Percentiles rank a stretch among this genome's conserved stretches.
These are phyloP conservation scores for Cosmia trapezina DNA, from an alignment of 2,888 invertebrate species.

Conservation along the genomic window DNA sequence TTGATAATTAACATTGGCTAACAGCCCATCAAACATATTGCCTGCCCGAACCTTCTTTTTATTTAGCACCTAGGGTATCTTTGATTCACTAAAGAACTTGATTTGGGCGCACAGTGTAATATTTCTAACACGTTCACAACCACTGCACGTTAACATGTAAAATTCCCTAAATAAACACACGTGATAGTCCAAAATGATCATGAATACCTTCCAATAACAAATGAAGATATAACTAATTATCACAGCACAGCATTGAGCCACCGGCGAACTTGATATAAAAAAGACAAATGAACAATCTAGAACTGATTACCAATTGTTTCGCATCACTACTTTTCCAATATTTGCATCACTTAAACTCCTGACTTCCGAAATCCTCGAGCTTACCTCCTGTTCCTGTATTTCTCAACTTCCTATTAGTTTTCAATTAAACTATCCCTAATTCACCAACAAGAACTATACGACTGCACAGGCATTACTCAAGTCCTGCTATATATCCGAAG, in stretches of 20 bases:
- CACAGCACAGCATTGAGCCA: background rate
- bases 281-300: constrained; percentile 8
- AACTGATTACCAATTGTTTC: constrained; percentile 9
- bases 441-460: constrained; percentile 27
- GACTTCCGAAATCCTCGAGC: background rate
- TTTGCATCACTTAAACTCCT: background rate
- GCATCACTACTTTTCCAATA: background rate
- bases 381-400: constrained; percentile 47
- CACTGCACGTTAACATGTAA: background rate
- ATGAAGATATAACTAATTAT: background rate
- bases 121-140: background rate
- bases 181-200: background rate
- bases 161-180: background rate
- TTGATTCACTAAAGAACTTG: background rate
- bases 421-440: constrained; percentile 29
- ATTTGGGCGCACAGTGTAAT: constrained; percentile 1
- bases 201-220: constrained; percentile 6
- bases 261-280: background rate
- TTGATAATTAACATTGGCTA: background rate
- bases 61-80: background rate
- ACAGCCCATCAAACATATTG: background rate
- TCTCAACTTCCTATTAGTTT: constrained; percentile 13
- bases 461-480: constrained; percentile 37
- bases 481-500: constrained; percentile 55
- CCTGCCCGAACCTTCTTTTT: background rate